A percentile compares a stretch with the other conserved stretches of the same genome.
phyloP scores from a whole-genome alignment of 2,113 vertebrate species.

The Lamprotornis superbus region DNA sequence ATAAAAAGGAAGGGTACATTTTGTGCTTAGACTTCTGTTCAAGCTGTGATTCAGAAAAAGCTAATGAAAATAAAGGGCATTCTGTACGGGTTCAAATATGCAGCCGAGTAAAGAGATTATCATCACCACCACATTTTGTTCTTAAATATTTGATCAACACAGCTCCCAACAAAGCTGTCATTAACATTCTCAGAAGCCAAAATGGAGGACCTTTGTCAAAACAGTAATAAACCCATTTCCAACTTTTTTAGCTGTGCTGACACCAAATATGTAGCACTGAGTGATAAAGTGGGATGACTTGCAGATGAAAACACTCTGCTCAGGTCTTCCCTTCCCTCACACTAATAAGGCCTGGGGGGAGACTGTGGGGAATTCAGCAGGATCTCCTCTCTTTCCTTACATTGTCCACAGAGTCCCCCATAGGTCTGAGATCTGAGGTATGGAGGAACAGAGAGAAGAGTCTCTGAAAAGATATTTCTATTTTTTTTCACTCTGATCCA shows the following conservation, averaged over 20 bases:
- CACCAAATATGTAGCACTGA: neutral
- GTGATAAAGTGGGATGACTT: neutral
- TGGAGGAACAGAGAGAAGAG: neutral
- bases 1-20: neutral
- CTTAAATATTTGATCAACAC: neutral
- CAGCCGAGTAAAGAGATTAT: neutral
- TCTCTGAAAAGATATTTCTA: neutral
- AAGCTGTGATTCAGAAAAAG: neutral
- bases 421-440: neutral
- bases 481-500: neutral
- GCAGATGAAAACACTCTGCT: neutral
- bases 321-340: neutral
- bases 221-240: neutral
- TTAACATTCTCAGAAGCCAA: neutral
- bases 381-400: neutral
- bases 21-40: neutral
- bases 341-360: neutral
- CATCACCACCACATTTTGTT: neutral
- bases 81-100: neutral
- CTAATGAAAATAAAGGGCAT: neutral
- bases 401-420: neutral
- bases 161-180: neutral
- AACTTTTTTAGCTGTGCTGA: neutral
- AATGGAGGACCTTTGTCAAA: neutral
- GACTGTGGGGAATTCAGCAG: neutral